phyloP scores from a whole-genome alignment of 2,113 vertebrate species.

The Onychostoma macrolepis region DNA sequence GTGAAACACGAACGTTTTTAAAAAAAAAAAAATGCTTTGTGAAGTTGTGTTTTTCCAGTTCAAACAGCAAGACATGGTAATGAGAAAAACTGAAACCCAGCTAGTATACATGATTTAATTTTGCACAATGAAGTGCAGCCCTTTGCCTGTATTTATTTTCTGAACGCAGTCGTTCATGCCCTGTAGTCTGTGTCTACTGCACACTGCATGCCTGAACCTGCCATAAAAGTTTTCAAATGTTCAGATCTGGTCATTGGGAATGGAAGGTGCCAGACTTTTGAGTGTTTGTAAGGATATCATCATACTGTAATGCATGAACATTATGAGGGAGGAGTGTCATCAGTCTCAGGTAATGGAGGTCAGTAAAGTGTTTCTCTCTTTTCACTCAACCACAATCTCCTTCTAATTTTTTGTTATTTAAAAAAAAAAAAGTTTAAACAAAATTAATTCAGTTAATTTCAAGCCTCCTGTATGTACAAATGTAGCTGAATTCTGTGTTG shows the following conservation, averaged over 20 bases:
- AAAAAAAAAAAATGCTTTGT: not conserved
- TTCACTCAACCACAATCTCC: not conserved
- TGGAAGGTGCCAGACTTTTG: not conserved
- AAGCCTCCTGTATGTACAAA: no score
- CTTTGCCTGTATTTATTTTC: not conserved
- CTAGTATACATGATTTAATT: not conserved
- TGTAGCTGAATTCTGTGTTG: no score
- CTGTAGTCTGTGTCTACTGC: not conserved
- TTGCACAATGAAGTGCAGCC: not conserved
- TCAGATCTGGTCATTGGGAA: not conserved
- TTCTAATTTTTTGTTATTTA: no score
- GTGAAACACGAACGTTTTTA: slow-evolving; percentile 42
- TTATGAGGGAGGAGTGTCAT: not conserved
- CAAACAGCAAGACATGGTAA: not conserved
- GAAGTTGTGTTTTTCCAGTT: not conserved
- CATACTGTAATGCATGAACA: not conserved
- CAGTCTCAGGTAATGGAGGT: not conserved
- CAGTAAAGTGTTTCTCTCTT: not conserved
- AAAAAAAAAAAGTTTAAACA: no score
- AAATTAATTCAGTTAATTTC: no score
- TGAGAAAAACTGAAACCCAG: not conserved
- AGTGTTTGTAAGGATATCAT: not conserved
- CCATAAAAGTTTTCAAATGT: not conserved
- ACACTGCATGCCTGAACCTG: not conserved
- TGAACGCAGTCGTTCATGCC: not conserved